Base-by-base conservation (phyloP, 2,888 invertebrate species). In the Andrena dorsata region DNA sequence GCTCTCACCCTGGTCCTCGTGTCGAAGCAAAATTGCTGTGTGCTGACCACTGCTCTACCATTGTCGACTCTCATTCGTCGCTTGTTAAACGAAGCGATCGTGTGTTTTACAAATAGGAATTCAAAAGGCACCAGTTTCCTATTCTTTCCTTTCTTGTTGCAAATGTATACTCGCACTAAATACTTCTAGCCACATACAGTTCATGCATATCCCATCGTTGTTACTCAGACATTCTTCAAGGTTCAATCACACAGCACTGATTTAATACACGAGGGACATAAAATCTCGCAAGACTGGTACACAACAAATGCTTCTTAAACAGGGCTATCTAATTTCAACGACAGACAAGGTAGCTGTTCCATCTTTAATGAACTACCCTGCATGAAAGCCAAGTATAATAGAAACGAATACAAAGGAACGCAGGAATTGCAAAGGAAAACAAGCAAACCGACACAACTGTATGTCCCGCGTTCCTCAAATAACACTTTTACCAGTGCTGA, bases 11-110 rank as follows among this genome's bases (percentile, higher is more conserved):
- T 76, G 63, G 28, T 60, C 80, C 68, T 75, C 56, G 68, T 82
- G 72, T 76, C 81, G 28, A 20, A 73, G 76, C 53, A 56, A 86
- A 86, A 87, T 81, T 73, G 64, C 61, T 75, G 60, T 58, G 5
- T 23, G 65, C 49, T 58, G 66, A 68, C 65, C 60, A 56, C n/a
- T 75, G 49, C 28, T 2, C 61, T 75, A 68, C 53, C 75, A 56
- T 56, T 74, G 63, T 53, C 66, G 26, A 53, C 28, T 26, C 61
- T 60, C 49, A 70, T 71, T 80, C 60, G 47, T 47, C 32, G 60
- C 47, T 30, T 32, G 51, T 47, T 61, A 66, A 77, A 78, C 71
- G 66, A 80, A 77, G 65, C 23, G 58, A 10, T 60, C n/a, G 30
- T 10, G 20, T 23, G 58, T 69, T 70, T 60, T 47, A 16, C 41